phyloP scores from a whole-genome alignment of 2,888 invertebrate genomes.

The Netelia melanura region DNA sequence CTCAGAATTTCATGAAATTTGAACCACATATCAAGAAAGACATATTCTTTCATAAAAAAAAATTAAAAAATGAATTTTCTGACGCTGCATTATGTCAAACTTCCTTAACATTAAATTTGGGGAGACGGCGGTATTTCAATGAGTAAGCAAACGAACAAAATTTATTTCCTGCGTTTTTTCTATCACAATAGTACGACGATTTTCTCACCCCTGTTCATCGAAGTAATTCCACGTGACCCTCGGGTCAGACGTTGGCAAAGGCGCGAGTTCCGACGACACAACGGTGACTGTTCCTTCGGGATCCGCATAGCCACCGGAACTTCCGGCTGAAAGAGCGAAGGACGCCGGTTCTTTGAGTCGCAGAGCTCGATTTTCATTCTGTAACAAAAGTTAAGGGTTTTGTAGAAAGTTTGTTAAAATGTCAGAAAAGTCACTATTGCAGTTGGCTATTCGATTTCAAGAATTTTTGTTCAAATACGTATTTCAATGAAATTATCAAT shows the following conservation, averaged over 20 bases:
- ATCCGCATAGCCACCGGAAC: slow-evolving; percentile 80
- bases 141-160: background rate
- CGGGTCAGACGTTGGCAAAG: slow-evolving; percentile 84
- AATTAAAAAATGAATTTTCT: too few species aligned
- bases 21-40: too few species aligned
- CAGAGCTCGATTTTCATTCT: slow-evolving; percentile 95
- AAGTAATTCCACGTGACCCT: slow-evolving; percentile 91
- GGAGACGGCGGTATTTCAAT: too few species aligned
- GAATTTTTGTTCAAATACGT: too few species aligned
- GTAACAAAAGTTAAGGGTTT: slow-evolving; percentile 78
- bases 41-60: too few species aligned
- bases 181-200: background rate
- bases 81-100: too few species aligned
- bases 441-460: background rate
- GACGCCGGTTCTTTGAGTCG: slow-evolving; percentile 88
- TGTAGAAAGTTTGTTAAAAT: background rate
- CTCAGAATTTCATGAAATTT: too few species aligned
- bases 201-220: slow-evolving; percentile 89
- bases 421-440: background rate
- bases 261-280: slow-evolving; percentile 81
- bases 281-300: slow-evolving; percentile 82
- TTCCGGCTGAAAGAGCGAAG: slow-evolving; percentile 84
- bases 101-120: too few species aligned
- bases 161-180: background rate
- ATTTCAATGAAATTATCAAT: too few species aligned